phyloP scores from a whole-genome alignment of 1,140 invertebrate genomes.

The Dufourea novaeangliae region DNA sequence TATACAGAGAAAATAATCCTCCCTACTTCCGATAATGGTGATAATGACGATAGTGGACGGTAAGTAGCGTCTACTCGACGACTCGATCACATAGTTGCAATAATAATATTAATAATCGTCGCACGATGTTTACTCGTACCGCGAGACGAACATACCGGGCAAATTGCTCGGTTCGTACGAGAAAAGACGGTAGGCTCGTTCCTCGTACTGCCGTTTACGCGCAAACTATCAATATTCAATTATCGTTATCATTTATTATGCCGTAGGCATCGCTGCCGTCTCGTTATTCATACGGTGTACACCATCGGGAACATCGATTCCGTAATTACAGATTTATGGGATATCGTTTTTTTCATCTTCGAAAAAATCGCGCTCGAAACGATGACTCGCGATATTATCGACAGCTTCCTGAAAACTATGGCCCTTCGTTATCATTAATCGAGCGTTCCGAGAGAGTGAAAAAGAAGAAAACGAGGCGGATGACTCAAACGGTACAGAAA shows the following conservation, averaged over 20 bases:
- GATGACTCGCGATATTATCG: neutral
- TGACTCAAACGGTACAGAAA: neutral
- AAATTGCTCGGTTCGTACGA: neutral
- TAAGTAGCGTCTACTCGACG: slow-evolving; percentile 1
- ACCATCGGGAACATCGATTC: neutral
- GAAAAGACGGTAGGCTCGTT: neutral
- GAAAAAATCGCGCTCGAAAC: neutral
- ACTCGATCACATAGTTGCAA: slow-evolving; percentile 18
- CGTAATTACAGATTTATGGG: slow-evolving; percentile 4
- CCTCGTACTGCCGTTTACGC: neutral
- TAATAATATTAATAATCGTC: slow-evolving; percentile 42
- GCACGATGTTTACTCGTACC: slow-evolving; percentile 10
- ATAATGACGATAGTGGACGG: slow-evolving; percentile 28
- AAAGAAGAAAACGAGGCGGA: neutral
- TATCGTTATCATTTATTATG: slow-evolving; percentile 29
- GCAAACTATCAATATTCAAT: slow-evolving; percentile 36
- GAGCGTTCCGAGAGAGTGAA: neutral
- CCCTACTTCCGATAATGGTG: slow-evolving; percentile 22
- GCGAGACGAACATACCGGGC: neutral
- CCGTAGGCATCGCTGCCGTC: neutral
- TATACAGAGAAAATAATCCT: slow-evolving; percentile 11
- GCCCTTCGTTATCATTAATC: neutral
- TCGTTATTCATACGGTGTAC: neutral
- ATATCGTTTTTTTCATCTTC: neutral
- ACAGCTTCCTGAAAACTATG: neutral